Percentiles rank a stretch among this genome's conserved stretches.
These are phyloP conservation scores for Apodemia hepburni DNA, from an alignment of 2,888 invertebrate genomes.

Conservation along the genomic window DNA sequence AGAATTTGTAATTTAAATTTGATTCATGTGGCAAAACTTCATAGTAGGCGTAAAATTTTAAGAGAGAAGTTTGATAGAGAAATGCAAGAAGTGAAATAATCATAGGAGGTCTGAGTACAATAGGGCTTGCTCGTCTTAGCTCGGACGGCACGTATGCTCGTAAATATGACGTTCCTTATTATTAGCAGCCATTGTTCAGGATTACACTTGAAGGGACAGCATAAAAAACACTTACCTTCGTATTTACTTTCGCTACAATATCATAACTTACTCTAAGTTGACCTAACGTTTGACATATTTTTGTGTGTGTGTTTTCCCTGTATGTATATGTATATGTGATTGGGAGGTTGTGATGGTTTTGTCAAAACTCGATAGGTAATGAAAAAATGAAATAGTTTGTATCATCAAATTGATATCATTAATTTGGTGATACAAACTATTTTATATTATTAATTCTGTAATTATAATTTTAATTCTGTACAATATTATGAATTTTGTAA, in stretches of 20 bases:
- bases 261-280: not conserved
- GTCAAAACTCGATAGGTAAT: not conserved
- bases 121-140: slow-evolving; percentile 70
- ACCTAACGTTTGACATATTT: not conserved
- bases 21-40: slow-evolving; percentile 27
- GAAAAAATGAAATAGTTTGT: no score
- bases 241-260: not conserved
- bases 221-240: slow-evolving; percentile 12
- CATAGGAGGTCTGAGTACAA: slow-evolving; percentile 77
- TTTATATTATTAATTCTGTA: no score
- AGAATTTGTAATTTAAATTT: not conserved
- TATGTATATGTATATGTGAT: not conserved
- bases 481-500: no score
- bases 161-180: slow-evolving; percentile 77
- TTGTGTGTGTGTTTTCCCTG: not conserved
- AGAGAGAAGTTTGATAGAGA: slow-evolving; percentile 66
- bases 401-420: no score
- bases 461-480: no score
- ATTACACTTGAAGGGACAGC: slow-evolving; percentile 60
- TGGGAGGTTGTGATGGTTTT: not conserved
- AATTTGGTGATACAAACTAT: no score
- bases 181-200: slow-evolving; percentile 75
- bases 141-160: slow-evolving; percentile 74
- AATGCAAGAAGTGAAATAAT: slow-evolving; percentile 70
- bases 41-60: slow-evolving; percentile 57